Evolutionary conservation across 2,113 vertebrate species (phyloP).

Genomic region (Rynchops niger): DNA sequence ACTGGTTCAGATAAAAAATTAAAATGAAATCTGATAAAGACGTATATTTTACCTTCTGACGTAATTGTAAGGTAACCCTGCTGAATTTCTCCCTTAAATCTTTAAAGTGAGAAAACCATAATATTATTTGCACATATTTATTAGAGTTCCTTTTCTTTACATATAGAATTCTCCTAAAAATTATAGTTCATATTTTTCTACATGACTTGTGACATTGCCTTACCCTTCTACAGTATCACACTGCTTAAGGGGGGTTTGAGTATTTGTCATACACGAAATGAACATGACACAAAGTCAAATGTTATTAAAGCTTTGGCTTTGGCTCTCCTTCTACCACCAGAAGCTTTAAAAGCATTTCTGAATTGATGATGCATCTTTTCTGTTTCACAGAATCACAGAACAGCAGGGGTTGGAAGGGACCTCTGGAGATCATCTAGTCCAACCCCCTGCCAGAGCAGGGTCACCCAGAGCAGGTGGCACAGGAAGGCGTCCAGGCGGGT

Average conservation of each 20-base stretch:
- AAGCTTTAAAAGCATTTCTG: background rate
- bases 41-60: background rate
- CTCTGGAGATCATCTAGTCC: no score
- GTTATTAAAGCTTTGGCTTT: background rate
- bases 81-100: background rate
- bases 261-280: background rate
- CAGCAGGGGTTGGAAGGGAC: no score
- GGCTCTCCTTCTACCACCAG: background rate
- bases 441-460: no score
- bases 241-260: background rate
- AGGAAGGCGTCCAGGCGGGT: no score
- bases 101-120: background rate
- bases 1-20: background rate
- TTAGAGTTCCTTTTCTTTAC: background rate
- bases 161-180: background rate
- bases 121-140: background rate
- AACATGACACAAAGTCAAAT: background rate
- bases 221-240: background rate
- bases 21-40: background rate
- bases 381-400: background rate
- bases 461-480: no score
- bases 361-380: background rate
- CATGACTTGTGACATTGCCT: background rate
- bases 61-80: background rate
- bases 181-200: background rate